These are phyloP conservation scores for Tetanocera ferruginea DNA, from an alignment of 2,888 invertebrate species.

Conservation along the genomic window DNA sequence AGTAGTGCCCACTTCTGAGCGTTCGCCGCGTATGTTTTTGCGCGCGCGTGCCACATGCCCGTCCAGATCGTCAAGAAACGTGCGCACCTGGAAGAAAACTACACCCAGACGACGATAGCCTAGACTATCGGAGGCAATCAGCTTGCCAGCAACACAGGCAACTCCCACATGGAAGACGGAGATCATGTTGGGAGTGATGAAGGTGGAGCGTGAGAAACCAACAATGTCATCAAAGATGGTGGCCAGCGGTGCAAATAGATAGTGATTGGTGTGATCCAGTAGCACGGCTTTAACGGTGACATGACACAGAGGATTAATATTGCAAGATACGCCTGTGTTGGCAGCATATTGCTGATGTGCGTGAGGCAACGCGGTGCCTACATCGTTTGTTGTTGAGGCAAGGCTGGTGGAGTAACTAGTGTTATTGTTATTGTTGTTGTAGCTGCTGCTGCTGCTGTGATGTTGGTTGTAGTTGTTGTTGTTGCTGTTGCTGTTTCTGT, in stretches of 20 bases:
- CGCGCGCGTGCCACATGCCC: slow-evolving; percentile 87
- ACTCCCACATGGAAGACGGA: slow-evolving; percentile 84
- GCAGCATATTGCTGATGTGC: slow-evolving; percentile 60
- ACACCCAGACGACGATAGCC: slow-evolving; percentile 81
- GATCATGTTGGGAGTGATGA: slow-evolving; percentile 87
- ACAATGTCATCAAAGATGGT: slow-evolving; percentile 78
- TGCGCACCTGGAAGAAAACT: slow-evolving; percentile 83
- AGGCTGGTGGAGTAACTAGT: neutral
- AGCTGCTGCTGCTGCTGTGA: neutral
- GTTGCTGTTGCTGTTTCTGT: slow-evolving; percentile 43
- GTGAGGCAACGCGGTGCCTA: slow-evolving; percentile 61
- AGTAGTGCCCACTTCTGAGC: slow-evolving; percentile 83
- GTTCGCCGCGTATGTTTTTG: slow-evolving; percentile 81
- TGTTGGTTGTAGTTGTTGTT: slow-evolving; percentile 38
- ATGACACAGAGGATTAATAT: slow-evolving; percentile 81
- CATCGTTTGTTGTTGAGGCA: neutral
- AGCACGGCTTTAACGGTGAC: slow-evolving; percentile 87
- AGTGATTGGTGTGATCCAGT: slow-evolving; percentile 87
- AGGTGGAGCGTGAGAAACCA: slow-evolving; percentile 74
- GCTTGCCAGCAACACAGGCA: slow-evolving; percentile 81
- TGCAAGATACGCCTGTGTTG: slow-evolving; percentile 73
- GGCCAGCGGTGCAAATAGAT: slow-evolving; percentile 85
- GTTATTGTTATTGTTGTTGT: no score
- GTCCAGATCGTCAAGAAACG: slow-evolving; percentile 88
- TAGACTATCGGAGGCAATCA: slow-evolving; percentile 80